Base-by-base conservation (phyloP, 1,140 invertebrate species). In the Bombus terrestris region DNA sequence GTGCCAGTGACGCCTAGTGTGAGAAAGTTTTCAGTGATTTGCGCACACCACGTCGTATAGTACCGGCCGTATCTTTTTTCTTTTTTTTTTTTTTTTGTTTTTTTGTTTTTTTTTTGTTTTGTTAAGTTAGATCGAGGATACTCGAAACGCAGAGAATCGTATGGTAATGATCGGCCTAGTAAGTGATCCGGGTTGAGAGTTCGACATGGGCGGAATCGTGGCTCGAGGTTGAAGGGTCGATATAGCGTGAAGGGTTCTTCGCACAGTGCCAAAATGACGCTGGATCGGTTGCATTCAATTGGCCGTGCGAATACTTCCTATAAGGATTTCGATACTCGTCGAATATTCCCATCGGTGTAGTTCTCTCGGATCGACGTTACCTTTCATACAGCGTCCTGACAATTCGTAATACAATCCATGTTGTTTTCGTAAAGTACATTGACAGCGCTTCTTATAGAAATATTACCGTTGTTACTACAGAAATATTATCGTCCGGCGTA, bases 161-260 rank as follows among this genome's bases (percentile, higher is more conserved):
- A n/a, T 64, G 43, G 83, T 74, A 81, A 81, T 59, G 76, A 79
- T 88, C 79, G 72, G 37, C 47, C 77, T 72, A 69, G 69, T 85
- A 47, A 71, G 71, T 37, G 32, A 25, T 71, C 35, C 37, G 87
- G 72, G 32, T 62, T n/a, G 25, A 72, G 28, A 78, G 80, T 88
- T 76, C 78, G 84, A 76, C 81, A 77, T 81, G 88, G 88, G 85
- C 78, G 86, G 82, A 71, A 66, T 81, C 88, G 80, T 73, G 76
- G 88, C 80, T 89, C 88, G 85, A 74, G 88, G 76, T 78, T 80
- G 47, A 62, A 80, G 76, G 88, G 88, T 89, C 88, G 88, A 89
- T 89, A 89, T 72, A 85, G 81, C 87, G 87, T 73, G 69, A 89
- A 88, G 76, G 83, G 88, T 76, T 81, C 74, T 59, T 69, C 64